Conservation (phyloP, 1,140 invertebrate species). For the Nomia melanderi region DNA sequence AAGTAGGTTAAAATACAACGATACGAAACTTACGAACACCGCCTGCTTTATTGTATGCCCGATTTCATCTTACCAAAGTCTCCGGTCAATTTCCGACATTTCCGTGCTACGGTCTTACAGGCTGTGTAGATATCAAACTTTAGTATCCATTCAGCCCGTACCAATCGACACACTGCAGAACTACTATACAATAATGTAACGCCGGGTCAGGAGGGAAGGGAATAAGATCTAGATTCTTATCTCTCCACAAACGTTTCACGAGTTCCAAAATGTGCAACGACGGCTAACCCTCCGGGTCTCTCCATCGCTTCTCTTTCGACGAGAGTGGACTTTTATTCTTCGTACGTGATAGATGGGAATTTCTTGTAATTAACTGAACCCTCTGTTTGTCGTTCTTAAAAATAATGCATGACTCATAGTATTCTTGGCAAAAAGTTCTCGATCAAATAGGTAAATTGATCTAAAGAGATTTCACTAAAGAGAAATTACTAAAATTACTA, state of each 20-base stretch:
- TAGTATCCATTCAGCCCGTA: not conserved
- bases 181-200: not conserved
- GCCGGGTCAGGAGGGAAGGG: not conserved
- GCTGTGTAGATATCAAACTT: not conserved
- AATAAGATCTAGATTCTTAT: not conserved
- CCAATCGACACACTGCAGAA: not conserved
- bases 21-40: constrained; percentile 61
- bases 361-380: too few relatives aligned
- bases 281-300: too few relatives aligned
- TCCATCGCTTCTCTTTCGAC: not conserved
- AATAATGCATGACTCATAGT: too few relatives aligned
- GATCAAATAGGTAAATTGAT: too few relatives aligned
- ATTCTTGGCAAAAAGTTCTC: too few relatives aligned
- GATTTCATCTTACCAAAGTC: constrained; percentile 51
- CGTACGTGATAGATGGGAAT: too few relatives aligned
- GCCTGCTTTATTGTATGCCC: constrained; percentile 11
- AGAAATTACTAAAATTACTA: too few relatives aligned
- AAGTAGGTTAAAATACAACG: constrained; percentile 63
- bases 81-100: constrained; percentile 50
- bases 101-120: constrained; percentile 13
- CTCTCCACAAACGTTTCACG: not conserved
- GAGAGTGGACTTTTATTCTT: too few relatives aligned
- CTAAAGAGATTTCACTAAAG: too few relatives aligned
- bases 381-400: too few relatives aligned
- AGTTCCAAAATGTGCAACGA: not conserved